phyloP scores from a whole-genome alignment of 2,888 invertebrate species.

The Leptinotarsa rubiginosa region DNA sequence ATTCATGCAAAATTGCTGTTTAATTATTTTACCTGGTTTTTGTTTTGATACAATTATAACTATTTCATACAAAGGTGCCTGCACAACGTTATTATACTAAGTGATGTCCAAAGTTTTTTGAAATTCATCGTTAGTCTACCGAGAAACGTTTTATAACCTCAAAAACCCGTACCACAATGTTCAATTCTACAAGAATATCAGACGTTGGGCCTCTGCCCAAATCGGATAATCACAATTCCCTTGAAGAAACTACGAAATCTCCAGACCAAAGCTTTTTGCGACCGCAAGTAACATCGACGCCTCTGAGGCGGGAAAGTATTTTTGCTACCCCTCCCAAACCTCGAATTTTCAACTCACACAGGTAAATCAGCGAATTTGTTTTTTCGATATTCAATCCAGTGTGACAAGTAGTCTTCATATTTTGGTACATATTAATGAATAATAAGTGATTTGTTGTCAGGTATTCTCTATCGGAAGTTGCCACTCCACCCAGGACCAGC shows the following conservation, averaged over 20 bases:
- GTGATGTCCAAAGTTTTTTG: not conserved
- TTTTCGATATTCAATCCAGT: not conserved
- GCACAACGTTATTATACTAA: constrained; percentile 1
- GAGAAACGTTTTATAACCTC: constrained; percentile 30
- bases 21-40: constrained; percentile 21
- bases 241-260: constrained; percentile 44
- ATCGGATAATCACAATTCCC: constrained; percentile 29
- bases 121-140: constrained; percentile 1
- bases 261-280: constrained; percentile 33
- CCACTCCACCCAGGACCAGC: constrained; percentile 44
- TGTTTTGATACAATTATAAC: not conserved
- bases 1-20: constrained; percentile 41
- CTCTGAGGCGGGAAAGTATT: constrained; percentile 45
- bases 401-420: not conserved
- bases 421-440: not conserved
- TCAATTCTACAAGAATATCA: constrained; percentile 40
- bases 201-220: constrained; percentile 38
- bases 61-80: not conserved
- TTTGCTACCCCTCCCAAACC: constrained; percentile 49
- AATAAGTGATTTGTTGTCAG: constrained; percentile 38
- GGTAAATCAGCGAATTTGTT: constrained; percentile 40
- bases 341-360: constrained; percentile 47
- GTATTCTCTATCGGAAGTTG: constrained; percentile 54
- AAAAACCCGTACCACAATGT: constrained; percentile 38
- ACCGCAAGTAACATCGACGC: constrained; percentile 54